Conservation (phyloP, 2,113 vertebrate species). For the Neotragus pygmaeus region DNA sequence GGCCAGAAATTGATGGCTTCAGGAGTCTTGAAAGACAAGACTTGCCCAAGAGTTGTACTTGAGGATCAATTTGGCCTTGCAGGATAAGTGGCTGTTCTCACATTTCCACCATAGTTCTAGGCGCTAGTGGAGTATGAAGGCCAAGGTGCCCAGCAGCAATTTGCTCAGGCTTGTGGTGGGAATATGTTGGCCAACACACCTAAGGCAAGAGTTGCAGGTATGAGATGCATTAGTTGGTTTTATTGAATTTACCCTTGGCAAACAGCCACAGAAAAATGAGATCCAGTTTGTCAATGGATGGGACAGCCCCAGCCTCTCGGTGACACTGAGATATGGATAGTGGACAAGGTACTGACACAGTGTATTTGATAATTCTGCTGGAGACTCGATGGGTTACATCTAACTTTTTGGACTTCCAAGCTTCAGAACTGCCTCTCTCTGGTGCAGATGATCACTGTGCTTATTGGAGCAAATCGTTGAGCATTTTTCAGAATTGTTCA, state of each 20-base stretch:
- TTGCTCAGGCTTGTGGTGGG: not conserved
- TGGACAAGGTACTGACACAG: not conserved
- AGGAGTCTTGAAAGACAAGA: not conserved
- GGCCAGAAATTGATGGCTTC: not conserved
- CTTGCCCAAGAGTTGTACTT: too few relatives aligned
- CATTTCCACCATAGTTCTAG: not conserved
- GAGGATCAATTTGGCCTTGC: not conserved
- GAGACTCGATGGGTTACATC: not conserved
- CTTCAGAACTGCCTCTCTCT: not conserved
- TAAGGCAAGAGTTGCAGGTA: not conserved
- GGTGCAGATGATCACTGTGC: not conserved
- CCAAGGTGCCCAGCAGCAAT: fast-evolving
- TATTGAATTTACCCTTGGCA: not conserved
- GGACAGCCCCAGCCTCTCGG: not conserved
- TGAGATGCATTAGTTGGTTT: not conserved
- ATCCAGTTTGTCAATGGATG: not conserved
- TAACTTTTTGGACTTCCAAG: fast-evolving
- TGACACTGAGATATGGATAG: not conserved
- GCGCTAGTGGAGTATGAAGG: fast-evolving
- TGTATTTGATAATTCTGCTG: not conserved
- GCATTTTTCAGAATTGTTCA: not conserved
- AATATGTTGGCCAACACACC: not conserved
- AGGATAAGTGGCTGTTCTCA: not conserved
- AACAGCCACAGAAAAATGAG: not conserved
- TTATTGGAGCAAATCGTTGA: fast-evolving